These are phyloP conservation scores for Scopus umbretta DNA, from an alignment of 2,113 vertebrate species.

Conservation along the genomic window DNA sequence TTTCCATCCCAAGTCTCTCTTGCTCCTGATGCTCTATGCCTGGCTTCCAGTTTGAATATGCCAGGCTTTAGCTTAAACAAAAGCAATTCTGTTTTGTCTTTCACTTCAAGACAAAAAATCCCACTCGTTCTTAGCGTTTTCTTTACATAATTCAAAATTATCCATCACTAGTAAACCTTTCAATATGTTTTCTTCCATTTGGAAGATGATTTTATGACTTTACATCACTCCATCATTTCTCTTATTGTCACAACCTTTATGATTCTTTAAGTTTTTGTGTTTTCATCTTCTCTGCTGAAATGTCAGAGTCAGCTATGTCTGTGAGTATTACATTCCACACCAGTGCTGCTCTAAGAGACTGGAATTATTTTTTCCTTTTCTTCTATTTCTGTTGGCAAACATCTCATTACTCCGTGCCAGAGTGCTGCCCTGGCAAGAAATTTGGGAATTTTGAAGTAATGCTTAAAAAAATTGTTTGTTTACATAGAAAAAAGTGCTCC, in stretches of 20 bases:
- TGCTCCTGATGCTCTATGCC: neutral
- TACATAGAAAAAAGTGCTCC: neutral
- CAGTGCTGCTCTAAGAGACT: neutral
- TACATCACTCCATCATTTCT: neutral
- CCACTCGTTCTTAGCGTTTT: neutral
- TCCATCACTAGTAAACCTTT: neutral
- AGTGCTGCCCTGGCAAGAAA: neutral
- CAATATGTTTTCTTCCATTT: too few species aligned
- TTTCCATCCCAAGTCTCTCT: neutral
- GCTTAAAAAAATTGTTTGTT: too few species aligned
- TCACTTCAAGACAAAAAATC: neutral
- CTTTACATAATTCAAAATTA: neutral
- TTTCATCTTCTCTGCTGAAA: neutral
- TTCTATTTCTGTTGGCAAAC: neutral
- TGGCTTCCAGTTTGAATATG: neutral
- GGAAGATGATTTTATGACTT: too few species aligned
- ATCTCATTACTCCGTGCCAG: neutral
- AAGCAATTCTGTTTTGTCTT: neutral
- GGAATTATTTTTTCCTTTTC: neutral
- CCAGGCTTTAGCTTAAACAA: neutral
- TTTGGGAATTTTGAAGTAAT: neutral
- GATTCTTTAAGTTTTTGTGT: neutral
- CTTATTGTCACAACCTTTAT: neutral
- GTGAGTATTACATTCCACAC: neutral
- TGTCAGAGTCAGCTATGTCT: neutral